phyloP scores from a whole-genome alignment of 2,797 vertebrate species.

The Ambastaia sidthimunki region DNA sequence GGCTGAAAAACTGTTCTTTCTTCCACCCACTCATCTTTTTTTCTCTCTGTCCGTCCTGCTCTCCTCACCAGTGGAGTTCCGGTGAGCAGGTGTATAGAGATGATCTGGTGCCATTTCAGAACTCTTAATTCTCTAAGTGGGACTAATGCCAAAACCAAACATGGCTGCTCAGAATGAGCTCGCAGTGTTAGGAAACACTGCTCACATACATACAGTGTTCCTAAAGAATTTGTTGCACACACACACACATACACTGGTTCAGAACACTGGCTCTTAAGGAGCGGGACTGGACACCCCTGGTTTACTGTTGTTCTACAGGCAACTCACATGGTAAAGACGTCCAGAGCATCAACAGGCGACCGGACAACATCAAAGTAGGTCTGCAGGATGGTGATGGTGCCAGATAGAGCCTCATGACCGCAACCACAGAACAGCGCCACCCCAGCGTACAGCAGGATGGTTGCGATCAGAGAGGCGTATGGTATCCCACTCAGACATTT shows the following conservation, averaged over 20 bases:
- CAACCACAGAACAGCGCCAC: constrained; percentile 98
- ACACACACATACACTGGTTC: too few species aligned
- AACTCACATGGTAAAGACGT: constrained; percentile 94
- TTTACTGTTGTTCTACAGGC: neutral
- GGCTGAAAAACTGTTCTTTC: constrained; percentile 1
- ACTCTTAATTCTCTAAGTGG: constrained; percentile 58
- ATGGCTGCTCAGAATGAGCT: constrained; percentile 26
- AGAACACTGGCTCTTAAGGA: too few species aligned
- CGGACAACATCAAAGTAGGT: constrained; percentile 94
- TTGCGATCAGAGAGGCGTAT: constrained; percentile 96
- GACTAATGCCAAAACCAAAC: constrained; percentile 53
- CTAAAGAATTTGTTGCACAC: too few species aligned
- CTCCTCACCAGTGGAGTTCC: constrained; percentile 48
- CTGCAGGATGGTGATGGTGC: constrained; percentile 94
- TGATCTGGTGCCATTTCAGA: constrained; percentile 55
- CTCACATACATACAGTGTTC: neutral
- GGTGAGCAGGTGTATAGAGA: constrained; percentile 63
- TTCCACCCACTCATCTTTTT: constrained; percentile 11
- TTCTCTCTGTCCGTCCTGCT: constrained; percentile 8
- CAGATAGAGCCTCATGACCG: constrained; percentile 94
- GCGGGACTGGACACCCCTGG: neutral
- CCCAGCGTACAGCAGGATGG: constrained; percentile 93
- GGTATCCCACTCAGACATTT: constrained; percentile 97
- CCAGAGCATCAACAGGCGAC: constrained; percentile 85
- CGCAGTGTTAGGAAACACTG: constrained; percentile 7